A percentile compares a stretch with the other conserved stretches of the same genome.
Evolutionary conservation across 2,113 vertebrate species (phyloP).

Genomic region (Platichthys flesus): DNA sequence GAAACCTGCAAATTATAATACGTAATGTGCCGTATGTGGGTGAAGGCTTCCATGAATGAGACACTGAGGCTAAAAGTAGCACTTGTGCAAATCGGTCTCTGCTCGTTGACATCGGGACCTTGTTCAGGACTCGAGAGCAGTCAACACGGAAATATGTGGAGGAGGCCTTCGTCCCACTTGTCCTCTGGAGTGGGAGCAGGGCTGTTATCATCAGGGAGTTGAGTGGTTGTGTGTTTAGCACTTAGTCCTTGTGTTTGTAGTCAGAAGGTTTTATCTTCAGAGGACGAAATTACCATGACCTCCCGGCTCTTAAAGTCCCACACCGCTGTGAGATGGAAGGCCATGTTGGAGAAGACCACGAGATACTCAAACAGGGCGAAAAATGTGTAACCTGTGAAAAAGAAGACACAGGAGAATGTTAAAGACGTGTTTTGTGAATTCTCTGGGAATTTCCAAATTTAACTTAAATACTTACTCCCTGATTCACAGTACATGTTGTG

Average conservation of each 20-base stretch:
- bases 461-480: conserved; percentile 87
- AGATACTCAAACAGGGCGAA: conserved; percentile 96
- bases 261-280: conserved; percentile 91
- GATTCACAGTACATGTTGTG: conserved; percentile 95
- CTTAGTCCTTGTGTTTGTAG: conserved; percentile 31
- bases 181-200: conserved; percentile 21
- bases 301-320: conserved; percentile 95
- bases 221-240: neutral
- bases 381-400: conserved; percentile 88
- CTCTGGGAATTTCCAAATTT: neutral
- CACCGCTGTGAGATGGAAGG: conserved; percentile 95
- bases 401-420: conserved; percentile 16
- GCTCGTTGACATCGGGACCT: conserved; percentile 13
- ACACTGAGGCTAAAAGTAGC: conserved; percentile 32
- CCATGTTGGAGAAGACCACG: conserved; percentile 96
- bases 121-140: neutral
- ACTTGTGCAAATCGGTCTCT: conserved; percentile 15
- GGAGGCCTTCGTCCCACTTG: conserved; percentile 50
- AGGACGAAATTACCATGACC: conserved; percentile 87
- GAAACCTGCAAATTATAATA: conserved; percentile 19
- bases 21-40: neutral
- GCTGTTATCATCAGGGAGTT: conserved; percentile 12
- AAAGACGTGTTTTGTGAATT: neutral
- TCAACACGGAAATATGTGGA: conserved; percentile 57
- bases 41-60: conserved; percentile 32